Percentiles rank a stretch among this genome's conserved stretches.
Evolutionary conservation across 2,113 vertebrate genomes (phyloP).

Genomic region (Phylloscopus whistleri): DNA sequence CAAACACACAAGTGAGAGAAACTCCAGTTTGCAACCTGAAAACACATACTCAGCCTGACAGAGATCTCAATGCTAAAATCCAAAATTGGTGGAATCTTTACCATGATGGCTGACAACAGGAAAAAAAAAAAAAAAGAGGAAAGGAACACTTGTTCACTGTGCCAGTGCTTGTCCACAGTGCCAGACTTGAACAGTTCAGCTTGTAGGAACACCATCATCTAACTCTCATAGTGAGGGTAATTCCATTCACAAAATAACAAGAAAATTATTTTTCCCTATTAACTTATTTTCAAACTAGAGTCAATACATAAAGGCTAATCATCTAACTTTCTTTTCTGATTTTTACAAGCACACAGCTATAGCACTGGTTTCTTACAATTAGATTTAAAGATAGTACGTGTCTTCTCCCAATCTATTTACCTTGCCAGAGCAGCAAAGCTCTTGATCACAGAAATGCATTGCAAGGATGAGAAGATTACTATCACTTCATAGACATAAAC

Average conservation of each 20-base stretch:
- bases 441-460: neutral
- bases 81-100: neutral
- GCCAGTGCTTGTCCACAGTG: too few species aligned
- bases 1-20: neutral
- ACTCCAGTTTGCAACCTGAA: neutral
- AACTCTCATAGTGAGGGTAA: neutral
- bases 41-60: neutral
- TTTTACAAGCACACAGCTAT: neutral
- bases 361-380: neutral
- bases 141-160: too few species aligned
- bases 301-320: neutral
- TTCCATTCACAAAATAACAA: neutral
- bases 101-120: too few species aligned
- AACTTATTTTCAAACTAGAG: neutral
- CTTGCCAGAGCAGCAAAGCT: neutral
- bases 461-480: neutral
- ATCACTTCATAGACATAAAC: neutral
- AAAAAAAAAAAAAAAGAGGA: too few species aligned
- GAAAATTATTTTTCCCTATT: neutral
- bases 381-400: neutral
- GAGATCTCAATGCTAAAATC: neutral
- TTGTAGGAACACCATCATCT: too few species aligned
- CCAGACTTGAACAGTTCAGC: too few species aligned
- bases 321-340: neutral
- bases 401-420: neutral